A percentile compares a stretch with the other conserved stretches of the same genome.
These are phyloP conservation scores for Halcyon smyrnensis DNA, from an alignment of 2,797 vertebrate genomes.

Conservation along the genomic window DNA sequence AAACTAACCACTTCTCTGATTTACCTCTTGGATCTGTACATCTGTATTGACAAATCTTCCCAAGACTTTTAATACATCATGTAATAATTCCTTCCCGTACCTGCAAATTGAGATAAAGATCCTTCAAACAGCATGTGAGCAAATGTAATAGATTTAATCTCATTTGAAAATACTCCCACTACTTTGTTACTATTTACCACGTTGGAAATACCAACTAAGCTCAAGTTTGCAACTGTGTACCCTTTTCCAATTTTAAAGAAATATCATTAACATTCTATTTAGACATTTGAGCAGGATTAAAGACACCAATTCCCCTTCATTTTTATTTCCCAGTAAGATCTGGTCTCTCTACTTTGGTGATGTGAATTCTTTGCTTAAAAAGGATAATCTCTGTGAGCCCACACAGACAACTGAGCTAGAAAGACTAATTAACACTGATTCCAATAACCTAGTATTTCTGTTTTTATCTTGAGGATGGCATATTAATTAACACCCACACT, in stretches of 20 bases:
- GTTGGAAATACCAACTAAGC: background rate
- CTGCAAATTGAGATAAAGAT: conserved; percentile 52
- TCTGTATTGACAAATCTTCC: conserved; percentile 73
- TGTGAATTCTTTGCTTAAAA: background rate
- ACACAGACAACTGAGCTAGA: background rate
- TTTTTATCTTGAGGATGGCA: background rate
- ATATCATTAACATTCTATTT: background rate
- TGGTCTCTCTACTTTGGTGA: background rate
- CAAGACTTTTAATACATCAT: conserved; percentile 36
- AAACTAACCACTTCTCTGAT: background rate
- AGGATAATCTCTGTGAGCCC: background rate
- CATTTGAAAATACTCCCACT: background rate
- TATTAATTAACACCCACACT: background rate
- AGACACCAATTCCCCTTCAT: background rate
- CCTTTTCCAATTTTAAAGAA: background rate
- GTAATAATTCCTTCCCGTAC: conserved; percentile 16
- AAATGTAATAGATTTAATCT: background rate
- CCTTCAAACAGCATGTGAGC: background rate
- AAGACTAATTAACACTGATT: background rate
- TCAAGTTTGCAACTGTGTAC: background rate
- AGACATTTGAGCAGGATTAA: background rate
- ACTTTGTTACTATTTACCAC: background rate
- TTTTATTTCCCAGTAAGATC: background rate
- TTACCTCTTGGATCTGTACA: conserved; percentile 77
- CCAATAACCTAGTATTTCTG: background rate